These are phyloP conservation scores for Agrochola lota DNA, from an alignment of 2,888 invertebrate species.

Conservation along the genomic window DNA sequence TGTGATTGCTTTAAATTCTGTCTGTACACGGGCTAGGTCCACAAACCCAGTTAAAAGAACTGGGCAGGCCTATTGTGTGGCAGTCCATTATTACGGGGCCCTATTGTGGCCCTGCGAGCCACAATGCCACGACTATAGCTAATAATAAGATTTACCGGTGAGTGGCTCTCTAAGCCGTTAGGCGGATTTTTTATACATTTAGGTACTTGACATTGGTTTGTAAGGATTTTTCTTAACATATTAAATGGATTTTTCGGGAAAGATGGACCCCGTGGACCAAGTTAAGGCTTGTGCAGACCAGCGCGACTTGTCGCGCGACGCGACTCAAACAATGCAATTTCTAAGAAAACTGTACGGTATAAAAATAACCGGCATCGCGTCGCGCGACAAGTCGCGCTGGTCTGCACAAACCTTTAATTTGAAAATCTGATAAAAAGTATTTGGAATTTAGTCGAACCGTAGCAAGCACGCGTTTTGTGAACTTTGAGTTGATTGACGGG, in stretches of 20 bases:
- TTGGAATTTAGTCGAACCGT: conserved; percentile 5
- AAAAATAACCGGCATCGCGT: too few relatives aligned
- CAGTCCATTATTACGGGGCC: conserved; percentile 69
- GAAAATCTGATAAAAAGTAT: conserved; percentile 42
- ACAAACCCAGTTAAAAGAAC: conserved; percentile 64
- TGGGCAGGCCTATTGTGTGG: conserved; percentile 70
- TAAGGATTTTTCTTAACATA: conserved; percentile 62
- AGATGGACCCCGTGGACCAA: neutral
- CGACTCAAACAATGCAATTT: too few relatives aligned
- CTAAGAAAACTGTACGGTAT: too few relatives aligned
- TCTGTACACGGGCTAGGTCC: conserved; percentile 52
- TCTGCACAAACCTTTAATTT: too few relatives aligned
- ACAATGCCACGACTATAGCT: conserved; percentile 78
- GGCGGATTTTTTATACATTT: conserved; percentile 47
- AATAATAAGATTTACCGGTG: conserved; percentile 75
- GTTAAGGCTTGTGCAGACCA: too few relatives aligned
- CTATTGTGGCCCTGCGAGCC: conserved; percentile 69
- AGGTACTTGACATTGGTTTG: conserved; percentile 58
- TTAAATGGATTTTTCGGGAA: conserved; percentile 26
- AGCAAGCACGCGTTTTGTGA: neutral
- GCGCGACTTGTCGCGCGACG: too few relatives aligned
- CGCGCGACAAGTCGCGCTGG: too few relatives aligned
- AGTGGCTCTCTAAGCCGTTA: conserved; percentile 46
- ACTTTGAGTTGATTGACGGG: conserved; percentile 37
- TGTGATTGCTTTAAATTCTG: conserved; percentile 63